These are phyloP conservation scores for Intellagama lesueurii DNA, from an alignment of 2,797 vertebrate genomes.

Conservation along the genomic window DNA sequence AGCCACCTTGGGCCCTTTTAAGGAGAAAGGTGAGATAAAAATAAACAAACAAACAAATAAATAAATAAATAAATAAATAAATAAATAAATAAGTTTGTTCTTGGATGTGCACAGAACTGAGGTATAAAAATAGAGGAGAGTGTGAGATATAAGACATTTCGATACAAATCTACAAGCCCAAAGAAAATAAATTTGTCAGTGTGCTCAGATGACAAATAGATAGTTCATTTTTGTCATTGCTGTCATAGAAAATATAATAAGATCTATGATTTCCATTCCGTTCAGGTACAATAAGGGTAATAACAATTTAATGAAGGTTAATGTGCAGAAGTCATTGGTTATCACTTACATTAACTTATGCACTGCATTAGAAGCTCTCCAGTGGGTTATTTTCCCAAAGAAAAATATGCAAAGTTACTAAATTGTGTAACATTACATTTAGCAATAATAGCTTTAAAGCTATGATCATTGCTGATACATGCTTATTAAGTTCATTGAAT, in stretches of 20 bases:
- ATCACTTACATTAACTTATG: slow-evolving; percentile 2
- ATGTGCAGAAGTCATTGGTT: neutral
- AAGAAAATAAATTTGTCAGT: neutral
- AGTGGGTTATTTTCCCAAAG: slow-evolving; percentile 17
- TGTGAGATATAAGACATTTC: neutral
- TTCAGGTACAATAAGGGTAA: slow-evolving; percentile 24
- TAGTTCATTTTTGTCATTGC: neutral
- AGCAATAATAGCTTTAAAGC: slow-evolving; percentile 23
- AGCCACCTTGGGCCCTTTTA: too few species aligned
- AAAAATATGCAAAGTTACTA: slow-evolving; percentile 34
- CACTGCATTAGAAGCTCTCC: slow-evolving; percentile 8
- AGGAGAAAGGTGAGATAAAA: too few species aligned
- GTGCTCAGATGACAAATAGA: slow-evolving; percentile 7
- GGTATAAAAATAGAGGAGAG: neutral
- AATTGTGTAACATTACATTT: slow-evolving; percentile 44
- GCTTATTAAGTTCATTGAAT: slow-evolving; percentile 62
- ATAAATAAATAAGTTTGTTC: too few species aligned
- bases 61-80: too few species aligned
- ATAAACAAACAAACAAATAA: too few species aligned
- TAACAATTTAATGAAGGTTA: slow-evolving; percentile 38
- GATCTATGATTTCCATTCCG: slow-evolving; percentile 54
- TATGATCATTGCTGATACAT: slow-evolving; percentile 45
- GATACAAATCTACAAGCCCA: neutral
- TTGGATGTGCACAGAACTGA: neutral
- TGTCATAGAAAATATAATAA: neutral